phyloP scores from a whole-genome alignment of 1,140 invertebrate species.

The Rhopalosiphum padi region DNA sequence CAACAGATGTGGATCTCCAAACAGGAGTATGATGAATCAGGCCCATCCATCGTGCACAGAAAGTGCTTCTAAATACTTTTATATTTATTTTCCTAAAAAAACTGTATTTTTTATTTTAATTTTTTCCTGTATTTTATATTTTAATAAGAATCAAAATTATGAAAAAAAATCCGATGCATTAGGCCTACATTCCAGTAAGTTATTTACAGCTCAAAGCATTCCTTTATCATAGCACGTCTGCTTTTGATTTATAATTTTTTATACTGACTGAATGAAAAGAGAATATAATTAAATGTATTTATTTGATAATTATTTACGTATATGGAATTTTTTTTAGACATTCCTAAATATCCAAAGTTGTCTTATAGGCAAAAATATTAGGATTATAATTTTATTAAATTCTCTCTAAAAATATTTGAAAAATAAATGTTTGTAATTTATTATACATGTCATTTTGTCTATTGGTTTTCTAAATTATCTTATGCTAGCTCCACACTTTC shows the following conservation, averaged over 20 bases:
- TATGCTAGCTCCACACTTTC: no score
- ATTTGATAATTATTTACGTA: constrained; percentile 57
- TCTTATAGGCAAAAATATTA: constrained; percentile 54
- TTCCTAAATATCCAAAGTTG: constrained; percentile 51
- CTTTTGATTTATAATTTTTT: constrained; percentile 58
- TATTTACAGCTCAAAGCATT: constrained; percentile 58
- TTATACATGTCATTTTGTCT: constrained; percentile 52
- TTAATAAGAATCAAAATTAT: constrained; percentile 57
- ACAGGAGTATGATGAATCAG: constrained; percentile 94
- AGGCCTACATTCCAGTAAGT: constrained; percentile 56
- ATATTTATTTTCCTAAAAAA: constrained; percentile 56
- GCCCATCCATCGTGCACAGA: constrained; percentile 92
- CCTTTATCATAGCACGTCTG: constrained; percentile 51
- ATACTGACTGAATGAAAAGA: constrained; percentile 56
- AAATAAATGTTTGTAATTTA: constrained; percentile 58
- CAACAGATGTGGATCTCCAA: constrained; percentile 96
- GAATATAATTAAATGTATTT: constrained; percentile 58
- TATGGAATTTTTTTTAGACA: constrained; percentile 56
- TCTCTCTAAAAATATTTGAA: constrained; percentile 56
- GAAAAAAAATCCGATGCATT: constrained; percentile 53
- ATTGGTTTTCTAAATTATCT: constrained; percentile 1
- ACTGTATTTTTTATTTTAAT: constrained; percentile 56
- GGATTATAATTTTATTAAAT: constrained; percentile 57
- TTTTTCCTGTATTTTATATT: constrained; percentile 47
- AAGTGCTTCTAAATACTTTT: constrained; percentile 86